Conservation (phyloP, 2,888 invertebrate species). For the Arenicola marina region DNA sequence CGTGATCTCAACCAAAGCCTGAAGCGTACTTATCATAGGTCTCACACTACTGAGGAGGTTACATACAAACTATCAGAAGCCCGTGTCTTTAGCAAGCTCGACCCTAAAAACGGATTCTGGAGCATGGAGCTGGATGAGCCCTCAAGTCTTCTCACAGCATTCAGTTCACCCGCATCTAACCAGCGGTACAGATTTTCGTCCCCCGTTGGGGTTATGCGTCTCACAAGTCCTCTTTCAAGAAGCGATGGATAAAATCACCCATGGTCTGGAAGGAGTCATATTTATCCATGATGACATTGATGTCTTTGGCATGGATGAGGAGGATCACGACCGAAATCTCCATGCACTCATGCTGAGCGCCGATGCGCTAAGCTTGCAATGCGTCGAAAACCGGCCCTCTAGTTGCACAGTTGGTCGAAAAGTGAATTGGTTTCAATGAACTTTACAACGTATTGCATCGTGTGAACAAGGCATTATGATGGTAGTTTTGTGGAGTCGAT, state of each 20-base stretch:
- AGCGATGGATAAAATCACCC: slow-evolving; percentile 5
- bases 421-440: no score
- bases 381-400: no score
- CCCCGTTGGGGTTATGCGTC: slow-evolving; percentile 8
- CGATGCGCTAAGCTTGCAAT: no score
- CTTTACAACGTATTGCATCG: no score
- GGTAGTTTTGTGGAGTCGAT: no score
- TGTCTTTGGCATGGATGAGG: not conserved
- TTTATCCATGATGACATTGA: slow-evolving; percentile 6
- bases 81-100: slow-evolving; percentile 19
- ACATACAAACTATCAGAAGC: slow-evolving; percentile 16
- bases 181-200: slow-evolving; percentile 4
- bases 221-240: slow-evolving; percentile 13
- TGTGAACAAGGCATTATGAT: no score
- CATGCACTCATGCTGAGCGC: slow-evolving; percentile 7
- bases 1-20: slow-evolving; percentile 14
- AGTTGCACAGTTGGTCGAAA: no score
- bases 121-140: slow-evolving; percentile 12
- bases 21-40: slow-evolving; percentile 14
- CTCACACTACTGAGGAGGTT: slow-evolving; percentile 24
- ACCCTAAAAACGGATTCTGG: slow-evolving; percentile 29
- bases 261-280: not conserved
- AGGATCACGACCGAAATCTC: slow-evolving; percentile 4
- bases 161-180: slow-evolving; percentile 12
- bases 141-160: slow-evolving; percentile 11